phyloP scores from a whole-genome alignment of 2,113 vertebrate species.

The Cranoglanis bouderius region DNA sequence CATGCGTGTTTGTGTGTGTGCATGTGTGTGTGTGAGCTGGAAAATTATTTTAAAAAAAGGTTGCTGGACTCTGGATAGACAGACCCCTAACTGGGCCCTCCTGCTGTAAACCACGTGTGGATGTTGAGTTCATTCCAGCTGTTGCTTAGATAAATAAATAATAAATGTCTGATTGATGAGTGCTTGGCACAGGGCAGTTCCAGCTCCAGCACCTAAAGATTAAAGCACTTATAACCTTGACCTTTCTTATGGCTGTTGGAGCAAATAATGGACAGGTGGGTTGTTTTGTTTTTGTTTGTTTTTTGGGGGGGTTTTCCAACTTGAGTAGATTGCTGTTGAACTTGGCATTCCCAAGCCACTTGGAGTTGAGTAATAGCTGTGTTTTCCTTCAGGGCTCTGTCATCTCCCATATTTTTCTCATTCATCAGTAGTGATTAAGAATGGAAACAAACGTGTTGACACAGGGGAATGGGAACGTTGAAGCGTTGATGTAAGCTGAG shows the following conservation, averaged over 20 bases:
- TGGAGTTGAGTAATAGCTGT: background rate
- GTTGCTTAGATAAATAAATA: background rate
- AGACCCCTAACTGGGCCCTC: background rate
- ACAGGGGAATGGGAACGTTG: background rate
- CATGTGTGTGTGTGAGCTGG: background rate
- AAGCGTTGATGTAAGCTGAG: background rate
- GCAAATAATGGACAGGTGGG: background rate
- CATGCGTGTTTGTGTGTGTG: too few relatives aligned
- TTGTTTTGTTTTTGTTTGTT: background rate
- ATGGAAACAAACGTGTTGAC: constrained; percentile 16
- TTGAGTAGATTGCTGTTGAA: background rate
- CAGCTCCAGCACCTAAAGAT: background rate
- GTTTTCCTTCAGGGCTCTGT: constrained; percentile 14
- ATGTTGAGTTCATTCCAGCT: background rate
- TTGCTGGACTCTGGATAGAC: background rate
- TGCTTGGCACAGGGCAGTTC: background rate
- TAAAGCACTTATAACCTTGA: background rate
- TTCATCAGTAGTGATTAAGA: constrained; percentile 10
- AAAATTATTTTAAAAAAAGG: background rate
- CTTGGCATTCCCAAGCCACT: background rate
- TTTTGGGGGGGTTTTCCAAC: background rate
- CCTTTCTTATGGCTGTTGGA: background rate
- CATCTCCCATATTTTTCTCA: constrained; percentile 3
- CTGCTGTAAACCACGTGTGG: background rate
- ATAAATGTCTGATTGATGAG: background rate